phyloP scores from a whole-genome alignment of 2,113 vertebrate genomes.

The Hucho hucho region DNA sequence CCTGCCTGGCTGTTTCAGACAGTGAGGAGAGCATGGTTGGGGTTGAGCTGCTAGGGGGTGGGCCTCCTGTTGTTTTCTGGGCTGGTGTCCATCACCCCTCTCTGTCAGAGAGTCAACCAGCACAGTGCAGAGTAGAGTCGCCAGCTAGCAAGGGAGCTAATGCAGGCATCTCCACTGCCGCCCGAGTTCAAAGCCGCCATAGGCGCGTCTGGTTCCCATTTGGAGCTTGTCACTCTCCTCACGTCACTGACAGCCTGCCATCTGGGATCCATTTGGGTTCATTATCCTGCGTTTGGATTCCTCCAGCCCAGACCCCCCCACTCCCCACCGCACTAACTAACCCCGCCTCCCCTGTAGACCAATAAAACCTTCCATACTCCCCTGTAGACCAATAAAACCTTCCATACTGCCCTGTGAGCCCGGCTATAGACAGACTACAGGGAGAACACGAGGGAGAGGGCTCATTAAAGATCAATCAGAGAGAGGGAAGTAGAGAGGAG shows the following conservation, averaged over 20 bases:
- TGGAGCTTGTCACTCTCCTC: slow-evolving; percentile 77
- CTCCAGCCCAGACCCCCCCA: slow-evolving; percentile 42
- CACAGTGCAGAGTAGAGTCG: too few relatives aligned
- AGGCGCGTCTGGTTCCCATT: slow-evolving; percentile 75
- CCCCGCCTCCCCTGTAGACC: slow-evolving; percentile 64
- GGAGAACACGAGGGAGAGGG: slow-evolving; percentile 39
- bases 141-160: neutral
- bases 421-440: slow-evolving; percentile 53
- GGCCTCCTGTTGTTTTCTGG: neutral
- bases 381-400: slow-evolving; percentile 72
- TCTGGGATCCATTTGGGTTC: slow-evolving; percentile 82
- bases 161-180: slow-evolving; percentile 19
- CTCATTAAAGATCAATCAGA: slow-evolving; percentile 71
- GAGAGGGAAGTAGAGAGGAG: slow-evolving; percentile 40
- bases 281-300: slow-evolving; percentile 75
- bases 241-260: slow-evolving; percentile 79
- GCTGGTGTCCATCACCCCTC: neutral
- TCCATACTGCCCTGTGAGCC: slow-evolving; percentile 49
- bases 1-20: neutral
- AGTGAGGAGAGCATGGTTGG: neutral
- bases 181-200: slow-evolving; percentile 68
- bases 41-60: neutral
- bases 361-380: slow-evolving; percentile 64
- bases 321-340: slow-evolving; percentile 43
- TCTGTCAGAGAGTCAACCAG: neutral